These are phyloP conservation scores for Urocynchramus pylzowi DNA, from an alignment of 2,113 vertebrate genomes.

Conservation along the genomic window DNA sequence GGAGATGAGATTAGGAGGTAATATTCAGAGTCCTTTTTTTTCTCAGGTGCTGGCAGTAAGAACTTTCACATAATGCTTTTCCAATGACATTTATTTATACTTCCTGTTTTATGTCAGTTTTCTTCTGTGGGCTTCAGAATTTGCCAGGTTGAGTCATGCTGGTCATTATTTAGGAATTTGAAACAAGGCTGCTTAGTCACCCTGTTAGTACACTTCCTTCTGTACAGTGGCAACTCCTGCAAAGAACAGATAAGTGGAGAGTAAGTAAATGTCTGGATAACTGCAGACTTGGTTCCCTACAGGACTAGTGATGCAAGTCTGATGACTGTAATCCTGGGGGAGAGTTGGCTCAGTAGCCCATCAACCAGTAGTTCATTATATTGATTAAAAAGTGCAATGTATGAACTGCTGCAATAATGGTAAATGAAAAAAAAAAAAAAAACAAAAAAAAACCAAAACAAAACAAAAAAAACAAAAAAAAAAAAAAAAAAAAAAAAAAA, in stretches of 20 bases:
- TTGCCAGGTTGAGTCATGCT: background rate
- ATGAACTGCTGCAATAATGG: background rate
- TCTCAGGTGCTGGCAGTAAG: background rate
- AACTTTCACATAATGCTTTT: background rate
- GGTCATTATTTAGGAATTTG: background rate
- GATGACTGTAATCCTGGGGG: background rate
- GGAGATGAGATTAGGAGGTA: background rate
- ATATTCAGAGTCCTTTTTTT: background rate
- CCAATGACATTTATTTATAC: background rate
- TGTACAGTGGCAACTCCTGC: background rate
- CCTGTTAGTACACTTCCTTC: background rate
- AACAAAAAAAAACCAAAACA: background rate
- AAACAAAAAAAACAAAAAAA: background rate
- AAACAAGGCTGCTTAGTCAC: conserved; percentile 13
- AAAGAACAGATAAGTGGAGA: background rate
- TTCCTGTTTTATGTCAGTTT: background rate
- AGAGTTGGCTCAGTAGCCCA: background rate
- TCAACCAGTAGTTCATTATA: background rate
- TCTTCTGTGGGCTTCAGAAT: background rate
- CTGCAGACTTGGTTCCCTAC: background rate
- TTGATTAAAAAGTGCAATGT: background rate
- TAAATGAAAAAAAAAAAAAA: background rate
- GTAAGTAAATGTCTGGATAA: background rate
- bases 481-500: background rate
- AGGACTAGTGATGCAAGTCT: background rate